Evolutionary conservation across 1,140 invertebrate genomes (phyloP).

Genomic region (Drosophila pseudoobscura): DNA sequence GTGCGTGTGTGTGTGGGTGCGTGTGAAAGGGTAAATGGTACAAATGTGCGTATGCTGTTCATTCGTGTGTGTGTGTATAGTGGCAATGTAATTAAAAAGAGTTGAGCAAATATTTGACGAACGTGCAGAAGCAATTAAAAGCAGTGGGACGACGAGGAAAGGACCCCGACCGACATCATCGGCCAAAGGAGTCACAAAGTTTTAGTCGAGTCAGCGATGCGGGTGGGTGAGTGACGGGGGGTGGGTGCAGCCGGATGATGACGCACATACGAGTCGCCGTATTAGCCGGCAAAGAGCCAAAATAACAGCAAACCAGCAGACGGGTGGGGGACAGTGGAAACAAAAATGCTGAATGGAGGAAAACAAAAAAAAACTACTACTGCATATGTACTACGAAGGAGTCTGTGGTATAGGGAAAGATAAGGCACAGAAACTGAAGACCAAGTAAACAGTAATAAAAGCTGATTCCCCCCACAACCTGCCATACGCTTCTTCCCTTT

Average conservation of each 20-base stretch:
- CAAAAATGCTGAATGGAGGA: conserved; percentile 49
- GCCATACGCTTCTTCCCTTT: neutral
- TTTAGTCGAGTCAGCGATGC: conserved; percentile 19
- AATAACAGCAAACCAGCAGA: neutral
- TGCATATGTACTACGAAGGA: conserved; percentile 4
- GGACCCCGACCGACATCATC: neutral
- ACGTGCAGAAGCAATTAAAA: conserved; percentile 78
- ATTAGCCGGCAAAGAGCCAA: conserved; percentile 56
- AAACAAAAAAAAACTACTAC: neutral
- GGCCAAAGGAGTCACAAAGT: conserved; percentile 10
- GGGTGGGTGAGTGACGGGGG: conserved; percentile 32
- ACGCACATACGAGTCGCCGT: conserved; percentile 47
- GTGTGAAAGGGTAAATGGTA: conserved; percentile 50
- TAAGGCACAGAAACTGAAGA: conserved; percentile 62
- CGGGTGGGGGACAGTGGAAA: neutral
- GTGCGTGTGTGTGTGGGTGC: conserved; percentile 6
- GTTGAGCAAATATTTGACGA: conserved; percentile 82
- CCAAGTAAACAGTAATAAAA: conserved; percentile 71
- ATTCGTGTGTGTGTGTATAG: conserved; percentile 27
- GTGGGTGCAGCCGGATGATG: conserved; percentile 32
- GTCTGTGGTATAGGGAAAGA: conserved; percentile 28
- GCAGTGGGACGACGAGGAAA: conserved; percentile 16
- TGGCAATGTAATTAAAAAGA: conserved; percentile 80
- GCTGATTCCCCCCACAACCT: conserved; percentile 10
- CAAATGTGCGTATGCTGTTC: conserved; percentile 14